phyloP scores from a whole-genome alignment of 30 jellyfish, hydroid and myxozoan species.

The Nemopilema nomurai region DNA sequence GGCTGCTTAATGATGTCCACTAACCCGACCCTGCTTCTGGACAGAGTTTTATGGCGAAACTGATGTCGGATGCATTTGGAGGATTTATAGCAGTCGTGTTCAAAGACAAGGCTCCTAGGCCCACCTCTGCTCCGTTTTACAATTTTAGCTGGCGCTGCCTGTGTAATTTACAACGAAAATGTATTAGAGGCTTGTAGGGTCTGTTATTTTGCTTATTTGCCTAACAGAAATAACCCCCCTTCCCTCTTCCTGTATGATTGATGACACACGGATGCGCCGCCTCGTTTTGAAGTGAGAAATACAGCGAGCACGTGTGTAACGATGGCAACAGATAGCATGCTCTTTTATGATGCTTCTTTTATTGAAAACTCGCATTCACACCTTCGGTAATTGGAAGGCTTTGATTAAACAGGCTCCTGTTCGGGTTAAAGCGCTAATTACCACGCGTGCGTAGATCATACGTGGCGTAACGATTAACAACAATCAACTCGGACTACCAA shows the following conservation, averaged over 20 bases:
- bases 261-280: background rate
- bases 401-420: slow-evolving; percentile 12
- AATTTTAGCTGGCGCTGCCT: too few relatives aligned
- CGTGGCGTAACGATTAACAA: background rate
- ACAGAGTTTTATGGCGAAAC: too few relatives aligned
- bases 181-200: background rate
- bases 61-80: too few relatives aligned
- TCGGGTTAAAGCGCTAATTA: background rate
- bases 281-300: background rate
- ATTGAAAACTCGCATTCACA: slow-evolving; percentile 1
- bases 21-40: too few relatives aligned
- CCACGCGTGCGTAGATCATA: slow-evolving; percentile 22
- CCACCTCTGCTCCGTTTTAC: too few relatives aligned
- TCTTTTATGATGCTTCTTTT: background rate
- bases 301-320: slow-evolving; percentile 15
- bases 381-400: slow-evolving; percentile 1
- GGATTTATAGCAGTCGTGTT: too few relatives aligned
- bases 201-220: background rate
- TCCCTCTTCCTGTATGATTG: background rate
- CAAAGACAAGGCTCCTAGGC: too few relatives aligned
- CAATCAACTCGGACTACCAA: background rate
- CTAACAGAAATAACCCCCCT: background rate
- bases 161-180: background rate
- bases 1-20: too few relatives aligned
- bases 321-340: slow-evolving; percentile 15